These are phyloP conservation scores for Polyommatus iphigenia DNA, from an alignment of 2,888 invertebrate species.

Conservation along the genomic window DNA sequence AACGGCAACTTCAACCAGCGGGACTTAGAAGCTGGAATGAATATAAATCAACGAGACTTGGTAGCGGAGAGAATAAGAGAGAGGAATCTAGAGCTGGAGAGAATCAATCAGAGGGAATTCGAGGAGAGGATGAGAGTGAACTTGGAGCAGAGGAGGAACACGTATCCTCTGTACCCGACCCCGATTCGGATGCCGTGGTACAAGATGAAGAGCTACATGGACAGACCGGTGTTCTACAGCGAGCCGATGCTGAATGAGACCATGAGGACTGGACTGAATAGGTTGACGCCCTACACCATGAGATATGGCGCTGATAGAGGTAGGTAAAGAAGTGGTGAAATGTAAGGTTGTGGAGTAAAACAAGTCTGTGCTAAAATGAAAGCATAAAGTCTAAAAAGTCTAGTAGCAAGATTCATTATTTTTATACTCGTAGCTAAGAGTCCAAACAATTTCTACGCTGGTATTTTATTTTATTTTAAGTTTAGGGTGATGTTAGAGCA, in stretches of 20 bases:
- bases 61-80: not conserved
- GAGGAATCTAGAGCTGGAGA: not conserved
- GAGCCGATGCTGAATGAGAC: constrained; percentile 56
- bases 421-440: too few relatives aligned
- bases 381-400: too few relatives aligned
- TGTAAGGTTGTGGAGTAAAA: too few relatives aligned
- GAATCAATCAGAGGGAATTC: constrained; percentile 49
- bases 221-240: constrained; percentile 59
- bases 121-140: constrained; percentile 50
- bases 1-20: not conserved
- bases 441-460: too few relatives aligned
- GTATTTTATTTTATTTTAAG: too few relatives aligned
- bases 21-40: not conserved
- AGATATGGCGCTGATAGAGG: constrained; percentile 69
- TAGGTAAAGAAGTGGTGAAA: constrained; percentile 43
- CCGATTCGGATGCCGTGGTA: constrained; percentile 63
- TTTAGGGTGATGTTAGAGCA: too few relatives aligned
- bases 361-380: too few relatives aligned
- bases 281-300: constrained; percentile 58
- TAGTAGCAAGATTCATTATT: too few relatives aligned
- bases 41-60: not conserved
- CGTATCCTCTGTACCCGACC: constrained; percentile 65
- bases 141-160: constrained; percentile 61
- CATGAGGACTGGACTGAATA: constrained; percentile 61
- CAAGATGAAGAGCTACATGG: constrained; percentile 54